These are phyloP conservation scores for Leistus spinibarbis DNA, from an alignment of 2,888 invertebrate species.

Conservation along the genomic window DNA sequence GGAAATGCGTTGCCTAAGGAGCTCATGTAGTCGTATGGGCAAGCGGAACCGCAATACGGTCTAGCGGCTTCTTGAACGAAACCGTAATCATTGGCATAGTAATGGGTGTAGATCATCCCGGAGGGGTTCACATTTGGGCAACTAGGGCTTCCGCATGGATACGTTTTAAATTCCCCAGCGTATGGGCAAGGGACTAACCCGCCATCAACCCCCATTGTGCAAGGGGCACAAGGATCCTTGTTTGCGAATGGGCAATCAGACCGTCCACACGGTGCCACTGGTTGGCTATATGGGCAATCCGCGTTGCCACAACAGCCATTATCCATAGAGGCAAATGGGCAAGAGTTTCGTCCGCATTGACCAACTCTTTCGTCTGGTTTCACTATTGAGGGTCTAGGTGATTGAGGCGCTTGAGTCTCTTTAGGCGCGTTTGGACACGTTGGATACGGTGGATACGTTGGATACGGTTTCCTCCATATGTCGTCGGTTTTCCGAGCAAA, in stretches of 20 bases:
- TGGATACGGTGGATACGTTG: background rate
- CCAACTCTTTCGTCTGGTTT: background rate
- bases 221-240: background rate
- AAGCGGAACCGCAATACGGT: slow-evolving; percentile 27
- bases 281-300: too few relatives aligned
- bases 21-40: slow-evolving; percentile 24
- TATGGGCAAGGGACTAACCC: slow-evolving; percentile 11
- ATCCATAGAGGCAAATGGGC: too few relatives aligned
- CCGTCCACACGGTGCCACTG: background rate
- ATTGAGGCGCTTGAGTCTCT: background rate
- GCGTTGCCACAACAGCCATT: too few relatives aligned
- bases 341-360: background rate
- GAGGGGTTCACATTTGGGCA: slow-evolving; percentile 31
- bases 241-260: background rate
- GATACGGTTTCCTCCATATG: background rate
- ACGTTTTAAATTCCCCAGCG: slow-evolving; percentile 4
- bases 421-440: slow-evolving; percentile 1
- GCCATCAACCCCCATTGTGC: background rate
- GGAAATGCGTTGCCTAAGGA: slow-evolving; percentile 8
- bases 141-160: slow-evolving; percentile 26
- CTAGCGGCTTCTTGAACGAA: slow-evolving; percentile 29
- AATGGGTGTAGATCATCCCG: slow-evolving; percentile 24
- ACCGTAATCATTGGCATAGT: slow-evolving; percentile 13
- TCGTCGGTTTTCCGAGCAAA: background rate
- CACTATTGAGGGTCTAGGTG: background rate